Conservation (phyloP, 2,113 vertebrate species). For the Ciconia maguari region DNA sequence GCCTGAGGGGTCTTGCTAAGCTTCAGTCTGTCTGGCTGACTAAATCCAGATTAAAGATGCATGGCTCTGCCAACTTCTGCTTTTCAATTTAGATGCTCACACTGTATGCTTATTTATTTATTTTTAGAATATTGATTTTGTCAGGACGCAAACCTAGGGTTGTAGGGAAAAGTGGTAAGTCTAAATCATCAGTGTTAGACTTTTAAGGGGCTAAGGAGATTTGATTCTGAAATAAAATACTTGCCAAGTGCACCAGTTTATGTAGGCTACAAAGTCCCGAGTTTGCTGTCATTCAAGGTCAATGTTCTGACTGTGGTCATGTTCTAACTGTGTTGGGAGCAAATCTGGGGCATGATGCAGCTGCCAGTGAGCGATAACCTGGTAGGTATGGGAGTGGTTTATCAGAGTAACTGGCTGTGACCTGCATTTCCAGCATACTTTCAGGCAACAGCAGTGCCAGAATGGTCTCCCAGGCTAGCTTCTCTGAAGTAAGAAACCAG, state of each 20-base stretch:
- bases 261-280: neutral
- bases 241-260: neutral
- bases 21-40: neutral
- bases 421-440: neutral
- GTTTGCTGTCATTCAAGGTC: neutral
- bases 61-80: neutral
- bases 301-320: neutral
- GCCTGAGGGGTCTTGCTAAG: neutral
- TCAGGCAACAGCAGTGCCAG: neutral
- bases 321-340: neutral
- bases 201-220: neutral
- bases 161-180: neutral
- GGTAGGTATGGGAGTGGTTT: neutral
- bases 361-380: fast-evolving
- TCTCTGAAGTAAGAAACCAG: neutral
- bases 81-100: conserved; percentile 1
- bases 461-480: neutral
- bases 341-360: neutral
- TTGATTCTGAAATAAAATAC: neutral
- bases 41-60: conserved; percentile 36
- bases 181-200: neutral
- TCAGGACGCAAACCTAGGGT: neutral
- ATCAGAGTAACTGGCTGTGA: neutral
- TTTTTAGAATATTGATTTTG: conserved; percentile 51
- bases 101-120: conserved; percentile 21